A percentile compares a stretch with the other conserved stretches of the same genome.
Evolutionary conservation across 2,113 vertebrate genomes (phyloP).

Genomic region (Proteles cristata): DNA sequence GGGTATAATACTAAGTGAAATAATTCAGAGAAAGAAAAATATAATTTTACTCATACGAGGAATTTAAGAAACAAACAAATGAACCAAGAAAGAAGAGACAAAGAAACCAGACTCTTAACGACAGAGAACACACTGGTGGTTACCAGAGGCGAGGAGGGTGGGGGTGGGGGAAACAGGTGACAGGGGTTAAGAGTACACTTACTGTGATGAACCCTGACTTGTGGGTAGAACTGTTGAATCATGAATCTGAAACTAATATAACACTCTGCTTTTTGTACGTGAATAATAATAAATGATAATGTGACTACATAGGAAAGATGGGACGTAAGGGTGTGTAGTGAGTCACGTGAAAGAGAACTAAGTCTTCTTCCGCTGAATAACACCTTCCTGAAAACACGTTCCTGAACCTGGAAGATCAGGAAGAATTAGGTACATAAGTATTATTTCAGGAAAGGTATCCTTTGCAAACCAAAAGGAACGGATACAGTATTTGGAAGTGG

Average conservation of each 20-base stretch:
- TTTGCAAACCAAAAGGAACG: not conserved
- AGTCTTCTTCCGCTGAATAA: not conserved
- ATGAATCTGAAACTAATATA: not conserved
- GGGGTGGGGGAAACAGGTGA: not conserved
- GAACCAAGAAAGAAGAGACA: not conserved
- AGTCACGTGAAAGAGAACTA: not conserved
- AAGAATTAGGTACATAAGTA: rapidly evolving
- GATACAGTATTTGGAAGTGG: not conserved
- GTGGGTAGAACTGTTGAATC: not conserved
- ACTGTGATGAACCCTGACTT: not conserved
- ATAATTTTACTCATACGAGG: not conserved
- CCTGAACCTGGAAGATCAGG: not conserved
- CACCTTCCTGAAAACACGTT: not conserved
- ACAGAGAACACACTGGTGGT: not conserved
- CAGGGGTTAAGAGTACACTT: not conserved
- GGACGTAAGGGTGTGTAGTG: not conserved
- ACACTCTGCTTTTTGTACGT: not conserved
- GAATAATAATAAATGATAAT: not conserved
- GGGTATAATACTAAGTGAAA: not conserved
- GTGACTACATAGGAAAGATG: not conserved
- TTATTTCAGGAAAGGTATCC: not conserved
- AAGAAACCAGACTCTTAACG: not conserved
- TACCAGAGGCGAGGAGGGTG: too few relatives aligned
- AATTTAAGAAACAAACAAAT: not conserved
- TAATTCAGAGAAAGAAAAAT: not conserved